phyloP scores from a whole-genome alignment of 2,113 vertebrate genomes.

The Colinus virginianus region DNA sequence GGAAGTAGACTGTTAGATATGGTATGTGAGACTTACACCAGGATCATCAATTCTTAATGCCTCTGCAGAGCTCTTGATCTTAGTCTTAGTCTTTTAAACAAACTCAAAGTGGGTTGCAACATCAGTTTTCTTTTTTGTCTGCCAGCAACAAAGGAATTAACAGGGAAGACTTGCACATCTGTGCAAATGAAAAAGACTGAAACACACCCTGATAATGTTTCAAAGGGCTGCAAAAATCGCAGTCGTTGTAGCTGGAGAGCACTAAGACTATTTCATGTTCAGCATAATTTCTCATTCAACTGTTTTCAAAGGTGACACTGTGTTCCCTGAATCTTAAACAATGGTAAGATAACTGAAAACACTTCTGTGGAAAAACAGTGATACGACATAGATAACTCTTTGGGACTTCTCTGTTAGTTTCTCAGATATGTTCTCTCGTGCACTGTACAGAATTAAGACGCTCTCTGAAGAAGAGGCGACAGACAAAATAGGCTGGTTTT shows the following conservation, averaged over 20 bases:
- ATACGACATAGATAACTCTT: not conserved
- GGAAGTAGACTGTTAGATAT: conserved; percentile 34
- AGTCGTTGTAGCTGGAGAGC: not conserved
- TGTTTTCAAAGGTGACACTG: not conserved
- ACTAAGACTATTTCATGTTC: not conserved
- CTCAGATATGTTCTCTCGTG: not conserved
- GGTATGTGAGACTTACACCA: not conserved
- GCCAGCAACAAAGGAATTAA: not conserved
- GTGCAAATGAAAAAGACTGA: not conserved
- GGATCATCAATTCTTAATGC: conserved; percentile 61
- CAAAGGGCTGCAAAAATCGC: not conserved
- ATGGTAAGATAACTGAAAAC: not conserved
- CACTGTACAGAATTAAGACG: not conserved
- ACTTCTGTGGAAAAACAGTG: not conserved
- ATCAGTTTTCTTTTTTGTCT: not conserved
- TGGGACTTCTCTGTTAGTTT: not conserved
- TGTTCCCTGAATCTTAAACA: not conserved
- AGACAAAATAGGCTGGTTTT: not conserved
- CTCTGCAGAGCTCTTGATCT: conserved; percentile 47
- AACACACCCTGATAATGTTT: not conserved
- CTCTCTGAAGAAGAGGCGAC: not conserved
- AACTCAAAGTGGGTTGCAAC: not conserved
- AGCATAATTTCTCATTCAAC: not conserved
- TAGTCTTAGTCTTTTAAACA: not conserved
- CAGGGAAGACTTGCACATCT: not conserved